Base-by-base conservation (phyloP, 2,113 vertebrate species). In the Lampris megalopsis region DNA sequence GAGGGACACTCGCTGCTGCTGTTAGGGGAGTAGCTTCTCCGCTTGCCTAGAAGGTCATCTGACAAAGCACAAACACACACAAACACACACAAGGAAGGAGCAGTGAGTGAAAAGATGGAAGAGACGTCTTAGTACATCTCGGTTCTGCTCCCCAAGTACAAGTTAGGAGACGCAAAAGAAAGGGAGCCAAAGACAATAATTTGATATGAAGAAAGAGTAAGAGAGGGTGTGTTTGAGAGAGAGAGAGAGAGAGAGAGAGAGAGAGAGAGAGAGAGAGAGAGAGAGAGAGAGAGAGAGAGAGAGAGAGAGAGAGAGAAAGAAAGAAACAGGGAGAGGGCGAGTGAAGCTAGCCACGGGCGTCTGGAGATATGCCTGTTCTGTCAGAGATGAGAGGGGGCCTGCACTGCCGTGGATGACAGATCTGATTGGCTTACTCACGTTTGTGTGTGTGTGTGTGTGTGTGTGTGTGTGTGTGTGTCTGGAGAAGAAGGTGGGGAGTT, bases 1-100 rank as follows among this genome's bases (percentile, higher is more conserved):
- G 96, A 94, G 73, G 95, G 96, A 93, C 96, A 97, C 90, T 97
- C 96, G 80, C 96, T 97, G 94, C 94, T 97, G 95, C 95, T 95
- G 94, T 93, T 96, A 68, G 97, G 96, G 83, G 96, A 96, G 88
- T 96, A 96, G 92, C 94, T 95, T 95, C 95, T 94, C 85, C 96
- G 95, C 93, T 97, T 97, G 87, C 96, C 96, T 96, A 97, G 90
- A 94, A 96, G 95, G 77, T 96, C 95, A 94, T 97, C 97, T 97
- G 90, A 77, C 80, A 83, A 87, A 43, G 76, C n/a, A 88, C 59
- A 68, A 36, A 75, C 43, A 78, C 57, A 86, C 41, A 66, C 60
- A 58, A 1, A 58, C 35, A 76, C 3, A 85, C 9, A 66, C 2
- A 52, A n/a, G 74, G n/a, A 75, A 62, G 82, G 81, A 52, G 75